Percentiles rank a stretch among this genome's conserved stretches.
phyloP scores from a whole-genome alignment of 1,140 invertebrate species.

The Ptiloglossa arizonensis region DNA sequence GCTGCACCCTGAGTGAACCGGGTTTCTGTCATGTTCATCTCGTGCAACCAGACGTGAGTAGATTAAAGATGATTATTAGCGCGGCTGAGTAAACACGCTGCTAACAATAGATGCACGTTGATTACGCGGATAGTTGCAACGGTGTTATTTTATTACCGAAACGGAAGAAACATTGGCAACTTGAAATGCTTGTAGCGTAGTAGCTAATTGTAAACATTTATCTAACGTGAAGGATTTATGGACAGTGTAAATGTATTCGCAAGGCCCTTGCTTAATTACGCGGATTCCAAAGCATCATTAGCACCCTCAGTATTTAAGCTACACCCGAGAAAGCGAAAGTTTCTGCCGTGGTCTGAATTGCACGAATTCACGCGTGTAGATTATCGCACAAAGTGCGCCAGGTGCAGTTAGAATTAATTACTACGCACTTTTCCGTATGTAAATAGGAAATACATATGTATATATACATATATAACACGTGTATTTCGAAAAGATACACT shows the following conservation, averaged over 20 bases:
- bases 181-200: conserved; percentile 27
- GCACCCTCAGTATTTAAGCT: conserved; percentile 54
- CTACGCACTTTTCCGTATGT: too few relatives aligned
- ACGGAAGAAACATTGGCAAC: conserved; percentile 28
- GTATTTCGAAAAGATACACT: too few relatives aligned
- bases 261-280: conserved; percentile 74
- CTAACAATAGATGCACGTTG: conserved; percentile 8
- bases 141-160: conserved; percentile 45
- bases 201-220: conserved; percentile 75
- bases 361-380: background rate
- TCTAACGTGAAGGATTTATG: conserved; percentile 76
- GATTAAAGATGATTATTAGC: conserved; percentile 43
- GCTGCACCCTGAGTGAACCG: background rate
- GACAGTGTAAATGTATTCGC: conserved; percentile 74
- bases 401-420: background rate
- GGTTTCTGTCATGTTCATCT: conserved; percentile 4
- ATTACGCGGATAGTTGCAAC: conserved; percentile 4
- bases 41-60: background rate
- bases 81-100: background rate
- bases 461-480: too few relatives aligned
- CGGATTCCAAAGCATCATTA: conserved; percentile 69
- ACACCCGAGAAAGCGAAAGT: conserved; percentile 59
- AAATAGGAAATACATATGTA: too few relatives aligned
- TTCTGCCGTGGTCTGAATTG: conserved; percentile 14
- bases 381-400: background rate